Conservation (phyloP, 2,113 vertebrate species). For the Danionella cerebrum region DNA sequence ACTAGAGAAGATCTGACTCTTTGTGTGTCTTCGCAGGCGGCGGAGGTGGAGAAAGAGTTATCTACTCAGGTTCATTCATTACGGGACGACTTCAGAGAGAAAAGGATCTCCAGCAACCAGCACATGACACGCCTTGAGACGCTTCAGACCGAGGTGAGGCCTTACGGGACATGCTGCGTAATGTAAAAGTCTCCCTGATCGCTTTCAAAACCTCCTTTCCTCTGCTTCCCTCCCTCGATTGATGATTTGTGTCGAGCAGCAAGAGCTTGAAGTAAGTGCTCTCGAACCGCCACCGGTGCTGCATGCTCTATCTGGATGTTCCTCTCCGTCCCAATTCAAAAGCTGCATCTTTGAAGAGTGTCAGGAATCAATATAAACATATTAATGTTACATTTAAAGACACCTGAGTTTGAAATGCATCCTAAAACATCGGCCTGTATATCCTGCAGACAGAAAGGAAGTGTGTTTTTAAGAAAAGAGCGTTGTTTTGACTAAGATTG, state of each 20-base stretch:
- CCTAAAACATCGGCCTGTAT: too few species aligned
- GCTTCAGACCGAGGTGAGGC: slow-evolving; percentile 88
- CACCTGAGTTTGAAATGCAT: too few species aligned
- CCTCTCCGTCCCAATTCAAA: too few species aligned
- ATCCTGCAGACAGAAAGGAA: too few species aligned
- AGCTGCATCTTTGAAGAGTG: too few species aligned
- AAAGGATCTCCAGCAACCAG: slow-evolving; percentile 85
- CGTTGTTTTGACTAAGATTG: too few species aligned
- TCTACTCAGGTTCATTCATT: slow-evolving; percentile 91
- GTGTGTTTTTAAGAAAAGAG: too few species aligned
- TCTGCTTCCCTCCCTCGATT: slow-evolving; percentile 45
- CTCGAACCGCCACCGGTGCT: slow-evolving; percentile 18
- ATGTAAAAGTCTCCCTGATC: too few species aligned
- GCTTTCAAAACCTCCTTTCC: slow-evolving; percentile 5
- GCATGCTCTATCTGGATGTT: slow-evolving; percentile 49
- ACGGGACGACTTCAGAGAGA: slow-evolving; percentile 90
- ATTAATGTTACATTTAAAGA: too few species aligned
- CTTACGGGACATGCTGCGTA: background rate
- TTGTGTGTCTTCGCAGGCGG: slow-evolving; percentile 69
- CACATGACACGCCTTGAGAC: slow-evolving; percentile 89
- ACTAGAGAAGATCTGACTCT: too few species aligned
- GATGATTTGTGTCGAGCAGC: slow-evolving; percentile 71
- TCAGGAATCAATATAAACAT: too few species aligned
- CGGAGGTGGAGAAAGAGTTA: slow-evolving; percentile 89
- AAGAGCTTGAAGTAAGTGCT: slow-evolving; percentile 96